Evolutionary conservation across 2,888 invertebrate species (phyloP).

Genomic region (Adela reaumurella): DNA sequence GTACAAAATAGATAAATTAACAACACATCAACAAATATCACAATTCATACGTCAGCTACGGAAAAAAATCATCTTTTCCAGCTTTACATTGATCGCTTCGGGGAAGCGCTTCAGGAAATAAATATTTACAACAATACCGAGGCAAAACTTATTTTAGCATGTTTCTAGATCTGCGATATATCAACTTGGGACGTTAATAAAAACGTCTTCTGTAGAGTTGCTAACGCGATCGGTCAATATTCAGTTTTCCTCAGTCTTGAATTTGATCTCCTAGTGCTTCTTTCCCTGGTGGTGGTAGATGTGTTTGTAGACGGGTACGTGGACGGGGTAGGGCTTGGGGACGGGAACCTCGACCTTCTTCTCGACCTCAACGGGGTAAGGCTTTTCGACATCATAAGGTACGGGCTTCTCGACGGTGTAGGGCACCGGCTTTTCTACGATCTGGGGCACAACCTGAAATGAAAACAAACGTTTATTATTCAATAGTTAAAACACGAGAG

Average conservation of each 20-base stretch:
- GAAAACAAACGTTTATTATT: constrained; percentile 5
- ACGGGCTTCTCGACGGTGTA: constrained; percentile 71
- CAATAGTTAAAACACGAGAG: too few relatives aligned
- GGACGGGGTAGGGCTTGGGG: constrained; percentile 70
- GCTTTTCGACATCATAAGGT: constrained; percentile 68
- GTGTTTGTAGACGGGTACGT: constrained; percentile 71
- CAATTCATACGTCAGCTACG: not conserved
- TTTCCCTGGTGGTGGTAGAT: constrained; percentile 63
- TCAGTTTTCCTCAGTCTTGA: not conserved
- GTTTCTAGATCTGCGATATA: too few relatives aligned
- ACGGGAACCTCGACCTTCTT: constrained; percentile 69
- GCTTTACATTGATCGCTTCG: not conserved
- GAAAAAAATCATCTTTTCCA: not conserved
- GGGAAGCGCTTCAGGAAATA: not conserved
- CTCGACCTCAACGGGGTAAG: constrained; percentile 72
- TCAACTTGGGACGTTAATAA: too few relatives aligned
- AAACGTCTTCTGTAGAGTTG: too few relatives aligned
- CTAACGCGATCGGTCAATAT: too few relatives aligned
- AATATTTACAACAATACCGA: not conserved
- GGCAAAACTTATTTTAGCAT: too few relatives aligned
- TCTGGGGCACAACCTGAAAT: constrained; percentile 61
- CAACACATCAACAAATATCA: not conserved
- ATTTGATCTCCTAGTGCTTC: constrained; percentile 34
- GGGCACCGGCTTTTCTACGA: constrained; percentile 69
- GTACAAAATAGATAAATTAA: not conserved